Percentiles rank a stretch among this genome's conserved stretches.
phyloP scores from a whole-genome alignment of 2,797 vertebrate genomes.

The Lateolabrax maculatus region DNA sequence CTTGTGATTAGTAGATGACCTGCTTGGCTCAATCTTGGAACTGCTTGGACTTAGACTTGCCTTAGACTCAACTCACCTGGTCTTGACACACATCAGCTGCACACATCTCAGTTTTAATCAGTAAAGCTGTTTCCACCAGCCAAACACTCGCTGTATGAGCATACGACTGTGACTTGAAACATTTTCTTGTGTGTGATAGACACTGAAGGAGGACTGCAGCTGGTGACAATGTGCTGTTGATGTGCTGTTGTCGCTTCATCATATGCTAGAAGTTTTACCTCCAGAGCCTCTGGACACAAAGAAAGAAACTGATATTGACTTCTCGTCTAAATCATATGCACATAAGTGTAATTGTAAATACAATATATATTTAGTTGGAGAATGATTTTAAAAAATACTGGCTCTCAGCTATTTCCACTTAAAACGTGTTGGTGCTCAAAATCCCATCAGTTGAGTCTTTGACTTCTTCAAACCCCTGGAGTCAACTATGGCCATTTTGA shows the following conservation, averaged over 20 bases:
- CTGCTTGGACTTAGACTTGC: too few relatives aligned
- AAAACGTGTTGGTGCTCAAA: not conserved
- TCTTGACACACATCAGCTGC: not conserved
- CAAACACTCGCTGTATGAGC: not conserved
- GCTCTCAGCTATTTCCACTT: not conserved
- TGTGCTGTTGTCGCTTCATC: not conserved
- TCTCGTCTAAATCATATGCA: too few relatives aligned
- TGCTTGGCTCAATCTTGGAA: too few relatives aligned
- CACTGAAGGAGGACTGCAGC: not conserved
- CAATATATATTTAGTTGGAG: too few relatives aligned
- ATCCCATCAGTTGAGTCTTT: not conserved
- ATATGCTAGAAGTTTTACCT: not conserved
- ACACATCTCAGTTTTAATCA: not conserved
- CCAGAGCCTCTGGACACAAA: not conserved
- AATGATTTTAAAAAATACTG: too few relatives aligned
- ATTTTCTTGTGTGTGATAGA: too few relatives aligned
- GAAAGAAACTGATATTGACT: not conserved
- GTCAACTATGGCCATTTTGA: not conserved
- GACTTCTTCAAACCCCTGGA: not conserved
- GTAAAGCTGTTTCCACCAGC: not conserved
- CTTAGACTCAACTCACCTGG: too few relatives aligned
- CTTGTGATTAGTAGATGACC: too few relatives aligned
- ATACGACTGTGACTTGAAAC: not conserved
- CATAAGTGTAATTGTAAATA: too few relatives aligned
- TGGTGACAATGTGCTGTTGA: not conserved